Conservation (phyloP, 1,140 invertebrate species). For the Halictus rubicundus region DNA sequence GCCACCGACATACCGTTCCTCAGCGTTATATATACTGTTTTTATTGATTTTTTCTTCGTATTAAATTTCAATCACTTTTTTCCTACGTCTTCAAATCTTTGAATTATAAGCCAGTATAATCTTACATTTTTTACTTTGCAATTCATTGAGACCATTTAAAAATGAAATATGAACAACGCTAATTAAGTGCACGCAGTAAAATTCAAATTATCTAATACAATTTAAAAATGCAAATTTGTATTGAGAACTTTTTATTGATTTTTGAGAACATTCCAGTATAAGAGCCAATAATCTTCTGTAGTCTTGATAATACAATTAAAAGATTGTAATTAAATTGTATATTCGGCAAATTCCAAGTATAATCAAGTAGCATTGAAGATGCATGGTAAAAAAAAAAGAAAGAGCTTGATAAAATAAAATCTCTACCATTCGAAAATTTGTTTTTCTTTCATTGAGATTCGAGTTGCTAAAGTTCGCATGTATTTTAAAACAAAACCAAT, state of each 20-base stretch:
- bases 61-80: slow-evolving; percentile 18
- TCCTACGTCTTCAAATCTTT: not conserved
- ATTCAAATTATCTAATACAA: not conserved
- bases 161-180: not conserved
- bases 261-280: not conserved
- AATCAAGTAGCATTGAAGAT: too few species aligned
- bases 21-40: slow-evolving; percentile 51
- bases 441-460: not conserved
- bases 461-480: not conserved
- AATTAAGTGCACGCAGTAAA: not conserved
- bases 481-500: not conserved
- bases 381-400: too few species aligned
- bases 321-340: not conserved
- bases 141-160: not conserved
- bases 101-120: not conserved
- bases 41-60: slow-evolving; percentile 64
- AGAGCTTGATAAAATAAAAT: too few species aligned
- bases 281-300: not conserved
- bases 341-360: not conserved
- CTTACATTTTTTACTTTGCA: not conserved
- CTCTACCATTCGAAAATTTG: too few species aligned
- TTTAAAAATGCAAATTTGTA: slow-evolving; percentile 11
- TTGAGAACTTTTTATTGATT: slow-evolving; percentile 3
- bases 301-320: not conserved
- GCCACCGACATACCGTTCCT: slow-evolving; percentile 62